Base-by-base conservation (phyloP, 2,113 vertebrate species). In the Upupa epops region DNA sequence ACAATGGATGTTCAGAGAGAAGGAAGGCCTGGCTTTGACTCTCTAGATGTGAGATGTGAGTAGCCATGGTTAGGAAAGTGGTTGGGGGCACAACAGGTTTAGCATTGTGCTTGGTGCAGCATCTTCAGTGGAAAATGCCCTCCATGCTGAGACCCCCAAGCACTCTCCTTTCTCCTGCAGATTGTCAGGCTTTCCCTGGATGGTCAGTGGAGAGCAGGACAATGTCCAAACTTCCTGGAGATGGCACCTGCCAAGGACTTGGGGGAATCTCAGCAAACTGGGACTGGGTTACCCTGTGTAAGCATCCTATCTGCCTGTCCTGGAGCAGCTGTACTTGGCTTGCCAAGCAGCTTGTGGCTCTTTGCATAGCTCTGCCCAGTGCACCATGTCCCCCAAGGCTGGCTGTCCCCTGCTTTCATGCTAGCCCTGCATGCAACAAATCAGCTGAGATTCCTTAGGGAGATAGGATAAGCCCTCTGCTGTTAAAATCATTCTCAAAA, bases 351-450 rank as follows among this genome's bases (percentile, higher is more conserved):
- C 92, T 93, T 1, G 1, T 70, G 76, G 76, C 80, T 82, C 31
- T 54, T 48, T 70, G 52, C 3, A 3, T 66, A 36, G 86, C 77
- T 84, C 56, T 3, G 2, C 54, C n/a, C 1, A 3, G 65, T 55
- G 45, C 71, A 58, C 74, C 11, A 0, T 1, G 48, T 73, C 75
- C 83, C 66, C 60, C 48, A n/a, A 91, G 52, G 91, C 63, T 82
- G 64, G 10, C 75, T 86, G 79, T 71, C 52, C 83, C 69, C 58
- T 0, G 34, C 94, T 95, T 90, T 58, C 25, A 31, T 90, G 69
- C 52, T 87, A 84, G 66, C 63, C 48, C 71, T 93, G 95, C 93
- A 92, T 94, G 92, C 13, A 0, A 5, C 48, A 28, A 93, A 86
- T 59, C 83, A 73, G 73, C 69, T 59, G 78, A 87, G 70, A 66